Evolutionary conservation across 2,797 vertebrate genomes (phyloP).

Genomic region (Tinamus major): DNA sequence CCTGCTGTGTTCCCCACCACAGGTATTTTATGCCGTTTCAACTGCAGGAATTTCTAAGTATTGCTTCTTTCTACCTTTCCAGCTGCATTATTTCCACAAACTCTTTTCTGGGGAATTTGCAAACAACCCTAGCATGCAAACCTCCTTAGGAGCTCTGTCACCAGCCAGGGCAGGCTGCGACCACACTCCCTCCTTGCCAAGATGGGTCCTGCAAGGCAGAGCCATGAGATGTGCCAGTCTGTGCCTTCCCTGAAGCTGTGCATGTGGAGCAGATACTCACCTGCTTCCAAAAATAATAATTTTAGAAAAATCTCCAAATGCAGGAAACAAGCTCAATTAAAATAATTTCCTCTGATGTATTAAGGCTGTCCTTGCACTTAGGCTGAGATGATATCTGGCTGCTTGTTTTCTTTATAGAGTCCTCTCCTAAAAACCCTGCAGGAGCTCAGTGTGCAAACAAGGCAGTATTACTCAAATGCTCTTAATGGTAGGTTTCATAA

Average conservation of each 20-base stretch:
- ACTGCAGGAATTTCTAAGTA: background rate
- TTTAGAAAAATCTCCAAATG: background rate
- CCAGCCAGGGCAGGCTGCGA: background rate
- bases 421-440: background rate
- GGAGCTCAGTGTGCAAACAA: background rate
- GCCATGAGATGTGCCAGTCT: background rate
- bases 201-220: accelerated
- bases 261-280: background rate
- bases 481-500: background rate
- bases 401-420: background rate
- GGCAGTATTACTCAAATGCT: background rate
- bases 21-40: background rate
- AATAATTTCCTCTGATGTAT: background rate
- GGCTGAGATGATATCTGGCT: background rate
- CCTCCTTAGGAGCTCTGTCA: background rate
- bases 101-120: background rate
- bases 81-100: background rate
- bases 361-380: background rate
- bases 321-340: background rate
- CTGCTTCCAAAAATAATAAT: background rate
- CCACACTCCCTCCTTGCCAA: background rate
- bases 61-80: background rate
- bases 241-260: background rate
- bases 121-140: background rate
- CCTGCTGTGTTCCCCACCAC: background rate